phyloP scores from a whole-genome alignment of 2,888 invertebrate species.

The Lucinisca nassula region DNA sequence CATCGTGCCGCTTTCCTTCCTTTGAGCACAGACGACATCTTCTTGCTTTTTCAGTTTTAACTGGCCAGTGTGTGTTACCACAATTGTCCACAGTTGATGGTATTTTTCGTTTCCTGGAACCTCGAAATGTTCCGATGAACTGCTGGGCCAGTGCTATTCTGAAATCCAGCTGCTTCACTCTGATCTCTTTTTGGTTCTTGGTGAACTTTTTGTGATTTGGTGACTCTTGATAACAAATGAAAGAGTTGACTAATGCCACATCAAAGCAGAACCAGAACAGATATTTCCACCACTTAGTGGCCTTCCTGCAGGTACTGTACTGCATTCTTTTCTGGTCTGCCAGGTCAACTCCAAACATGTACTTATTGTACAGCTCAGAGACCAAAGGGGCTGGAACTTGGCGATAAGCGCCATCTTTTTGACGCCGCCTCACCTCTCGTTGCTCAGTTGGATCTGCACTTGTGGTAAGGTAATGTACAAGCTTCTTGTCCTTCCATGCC shows the following conservation, averaged over 20 bases:
- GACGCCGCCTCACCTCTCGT: constrained; percentile 22
- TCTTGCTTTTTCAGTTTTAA: no score
- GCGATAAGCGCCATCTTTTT: constrained; percentile 23
- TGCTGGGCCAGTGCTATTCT: no score
- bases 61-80: no score
- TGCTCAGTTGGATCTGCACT: constrained; percentile 4
- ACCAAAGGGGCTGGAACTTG: neutral
- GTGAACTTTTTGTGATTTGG: no score
- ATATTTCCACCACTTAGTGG: constrained; percentile 34
- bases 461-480: neutral
- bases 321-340: constrained; percentile 49
- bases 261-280: neutral
- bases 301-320: constrained; percentile 25
- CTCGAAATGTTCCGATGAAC: no score
- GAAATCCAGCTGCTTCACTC: no score
- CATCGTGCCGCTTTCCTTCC: no score
- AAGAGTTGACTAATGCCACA: neutral
- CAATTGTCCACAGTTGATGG: no score
- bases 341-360: constrained; percentile 53
- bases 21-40: no score
- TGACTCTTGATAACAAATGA: no score
- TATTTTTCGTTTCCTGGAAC: no score
- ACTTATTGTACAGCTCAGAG: constrained; percentile 33
- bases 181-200: no score
- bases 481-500: constrained; percentile 49